Evolutionary conservation across 2,113 vertebrate species (phyloP).

Genomic region (Recurvirostra avosetta): DNA sequence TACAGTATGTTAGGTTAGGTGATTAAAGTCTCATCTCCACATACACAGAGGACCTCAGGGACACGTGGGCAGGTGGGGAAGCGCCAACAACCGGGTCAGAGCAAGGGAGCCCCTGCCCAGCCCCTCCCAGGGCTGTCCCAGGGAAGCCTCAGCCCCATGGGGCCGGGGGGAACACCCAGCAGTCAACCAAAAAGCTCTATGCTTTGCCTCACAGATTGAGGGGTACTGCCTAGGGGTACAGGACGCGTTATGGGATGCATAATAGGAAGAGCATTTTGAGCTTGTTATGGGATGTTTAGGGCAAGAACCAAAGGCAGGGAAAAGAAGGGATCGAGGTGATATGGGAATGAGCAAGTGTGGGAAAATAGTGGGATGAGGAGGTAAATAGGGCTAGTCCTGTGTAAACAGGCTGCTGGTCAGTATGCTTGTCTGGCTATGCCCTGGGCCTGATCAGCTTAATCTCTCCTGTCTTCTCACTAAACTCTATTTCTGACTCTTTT

Average conservation of each 20-base stretch:
- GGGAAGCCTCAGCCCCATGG: not conserved
- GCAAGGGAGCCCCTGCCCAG: not conserved
- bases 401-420: not conserved
- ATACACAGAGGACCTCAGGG: not conserved
- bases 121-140: not conserved
- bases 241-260: not conserved
- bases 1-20: not conserved
- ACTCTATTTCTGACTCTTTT: not conserved
- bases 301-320: not conserved
- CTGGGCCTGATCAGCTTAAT: accelerated
- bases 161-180: not conserved
- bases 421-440: not conserved
- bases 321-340: not conserved
- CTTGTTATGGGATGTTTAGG: not conserved
- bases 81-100: not conserved
- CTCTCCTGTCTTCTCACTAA: not conserved
- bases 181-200: not conserved
- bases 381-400: not conserved
- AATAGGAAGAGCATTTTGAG: not conserved
- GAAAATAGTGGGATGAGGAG: not conserved
- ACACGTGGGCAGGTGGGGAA: not conserved
- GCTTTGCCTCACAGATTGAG: too few relatives aligned
- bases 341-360: not conserved
- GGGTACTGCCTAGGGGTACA: not conserved
- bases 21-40: not conserved